Base-by-base conservation (phyloP, 2,797 vertebrate genomes). In the Coendou prehensilis region DNA sequence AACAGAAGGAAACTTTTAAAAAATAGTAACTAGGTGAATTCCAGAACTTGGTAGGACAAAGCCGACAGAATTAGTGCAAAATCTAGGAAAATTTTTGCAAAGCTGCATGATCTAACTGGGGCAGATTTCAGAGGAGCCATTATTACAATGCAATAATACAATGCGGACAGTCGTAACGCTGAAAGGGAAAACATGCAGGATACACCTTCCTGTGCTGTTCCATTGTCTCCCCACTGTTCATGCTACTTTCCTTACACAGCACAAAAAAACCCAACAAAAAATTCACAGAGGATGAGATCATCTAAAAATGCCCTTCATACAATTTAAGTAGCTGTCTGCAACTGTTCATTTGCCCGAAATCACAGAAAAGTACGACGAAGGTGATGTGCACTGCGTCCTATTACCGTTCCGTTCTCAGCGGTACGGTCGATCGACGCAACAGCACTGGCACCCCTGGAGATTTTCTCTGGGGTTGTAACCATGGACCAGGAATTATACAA, bases 11-110 rank as follows among this genome's bases (percentile, higher is more conserved):
- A 98, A 98, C 93, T 97, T 94, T 26, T 56, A 4, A 85, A 96
- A 93, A 95, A 98, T 97, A 96, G 84, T 81, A 93, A 96, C 52
- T 75, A 59, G 97, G 94, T 63, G 96, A 98, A 98, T 97, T 98
- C 96, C 95, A 98, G 97, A 96, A 93, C 56, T n/a, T 86, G 89
- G 97, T 0, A 96, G 97, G 98, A 91, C 95, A 98, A 96, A 98
- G 94, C 4, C 80, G 96, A 63, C 41, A 83, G 98, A 98, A 83
- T 98, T 97, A 98, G 98, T 98, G 98, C 98, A 98, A 98, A 97
- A 96, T 97, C 97, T 93, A 93, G 89, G 97, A 69, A 92, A 93
- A 91, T 0, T 93, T 92, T 95, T 73, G 96, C 83, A 95, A 97
- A 98, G 97, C 97, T 75, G 61, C 97, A 64, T 61, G 89, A 96